Evolutionary conservation across 2,888 invertebrate genomes (phyloP).

Genomic region (Keiferia lycopersicella): DNA sequence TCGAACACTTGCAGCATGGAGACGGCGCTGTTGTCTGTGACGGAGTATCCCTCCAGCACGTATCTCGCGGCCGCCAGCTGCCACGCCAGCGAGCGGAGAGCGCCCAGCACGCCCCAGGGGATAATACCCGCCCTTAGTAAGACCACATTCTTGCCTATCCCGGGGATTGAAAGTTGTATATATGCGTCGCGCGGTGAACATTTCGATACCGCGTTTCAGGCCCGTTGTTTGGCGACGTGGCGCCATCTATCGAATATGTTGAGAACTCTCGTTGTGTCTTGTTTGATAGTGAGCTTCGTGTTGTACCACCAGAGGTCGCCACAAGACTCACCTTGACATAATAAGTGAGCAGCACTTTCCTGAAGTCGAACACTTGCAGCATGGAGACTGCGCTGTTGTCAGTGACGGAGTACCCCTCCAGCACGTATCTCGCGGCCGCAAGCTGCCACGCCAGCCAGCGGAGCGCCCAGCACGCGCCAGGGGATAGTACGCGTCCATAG

Average conservation of each 20-base stretch:
- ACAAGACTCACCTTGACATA: constrained; percentile 91
- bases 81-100: constrained; percentile 98
- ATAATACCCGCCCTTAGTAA: too few relatives aligned
- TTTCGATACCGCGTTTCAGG: too few relatives aligned
- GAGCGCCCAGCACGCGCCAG: constrained; percentile 98
- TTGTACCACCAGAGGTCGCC: too few relatives aligned
- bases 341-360: constrained; percentile 97
- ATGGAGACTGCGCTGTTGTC: constrained; percentile 98
- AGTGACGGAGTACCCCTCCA: constrained; percentile 99
- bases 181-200: too few relatives aligned
- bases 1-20: constrained; percentile 99
- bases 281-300: too few relatives aligned
- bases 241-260: too few relatives aligned
- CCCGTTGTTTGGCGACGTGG: too few relatives aligned
- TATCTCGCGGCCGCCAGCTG: constrained; percentile 98
- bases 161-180: too few relatives aligned
- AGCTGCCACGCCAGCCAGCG: constrained; percentile 99
- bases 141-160: too few relatives aligned
- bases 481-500: constrained; percentile 93
- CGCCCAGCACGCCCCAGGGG: constrained; percentile 98
- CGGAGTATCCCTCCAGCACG: constrained; percentile 98
- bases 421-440: constrained; percentile 96
- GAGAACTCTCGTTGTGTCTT: too few relatives aligned
- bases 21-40: constrained; percentile 97
- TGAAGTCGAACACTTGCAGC: constrained; percentile 98